Percentiles rank a stretch among this genome's conserved stretches.
phyloP scores from a whole-genome alignment of 1,140 invertebrate species.

The Calliopsis andreniformis region DNA sequence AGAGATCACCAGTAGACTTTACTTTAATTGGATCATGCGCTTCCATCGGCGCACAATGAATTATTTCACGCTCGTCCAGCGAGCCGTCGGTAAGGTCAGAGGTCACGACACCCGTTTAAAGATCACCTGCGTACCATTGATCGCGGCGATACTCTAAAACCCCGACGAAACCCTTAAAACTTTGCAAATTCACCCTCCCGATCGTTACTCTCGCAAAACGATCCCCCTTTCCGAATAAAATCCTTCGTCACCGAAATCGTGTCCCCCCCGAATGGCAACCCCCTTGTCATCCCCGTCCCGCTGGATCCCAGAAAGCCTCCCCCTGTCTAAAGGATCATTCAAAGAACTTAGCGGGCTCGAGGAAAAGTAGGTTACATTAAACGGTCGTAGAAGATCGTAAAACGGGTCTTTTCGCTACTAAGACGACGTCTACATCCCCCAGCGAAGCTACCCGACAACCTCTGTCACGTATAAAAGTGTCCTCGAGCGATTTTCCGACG shows the following conservation, averaged over 20 bases:
- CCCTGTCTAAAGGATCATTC: not conserved
- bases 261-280: not conserved
- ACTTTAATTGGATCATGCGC: conserved; percentile 28
- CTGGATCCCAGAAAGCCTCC: not conserved
- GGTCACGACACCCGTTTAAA: not conserved
- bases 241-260: not conserved
- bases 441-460: not conserved
- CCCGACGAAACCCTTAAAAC: no score
- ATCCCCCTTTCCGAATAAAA: not conserved
- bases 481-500: no score
- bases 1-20: not conserved
- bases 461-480: not conserved
- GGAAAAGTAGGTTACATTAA: not conserved
- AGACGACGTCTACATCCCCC: not conserved
- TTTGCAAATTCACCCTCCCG: no score
- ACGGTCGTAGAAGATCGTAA: not conserved
- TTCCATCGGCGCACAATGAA: conserved; percentile 1
- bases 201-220: no score
- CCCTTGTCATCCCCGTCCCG: not conserved
- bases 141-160: not conserved
- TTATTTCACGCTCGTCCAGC: not conserved
- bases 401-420: not conserved
- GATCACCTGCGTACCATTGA: not conserved
- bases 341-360: not conserved
- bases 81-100: not conserved